These are phyloP conservation scores for Eriocheir sinensis DNA, from an alignment of 1,140 invertebrate genomes.

Conservation along the genomic window DNA sequence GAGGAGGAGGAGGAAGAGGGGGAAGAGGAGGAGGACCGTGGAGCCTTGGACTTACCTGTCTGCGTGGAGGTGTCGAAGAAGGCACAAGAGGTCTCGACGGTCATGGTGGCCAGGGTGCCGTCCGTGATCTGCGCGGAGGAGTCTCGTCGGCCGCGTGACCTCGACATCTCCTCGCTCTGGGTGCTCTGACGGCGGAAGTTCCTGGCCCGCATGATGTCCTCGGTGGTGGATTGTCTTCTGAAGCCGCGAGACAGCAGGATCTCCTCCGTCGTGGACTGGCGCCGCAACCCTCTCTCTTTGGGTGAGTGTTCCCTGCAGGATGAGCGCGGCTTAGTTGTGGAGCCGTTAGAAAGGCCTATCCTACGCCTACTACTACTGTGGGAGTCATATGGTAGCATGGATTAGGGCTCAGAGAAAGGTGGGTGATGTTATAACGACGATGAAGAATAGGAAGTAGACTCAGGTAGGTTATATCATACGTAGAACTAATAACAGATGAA, in stretches of 20 bases:
- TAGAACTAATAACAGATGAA: no score
- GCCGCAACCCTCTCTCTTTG: conserved; percentile 81
- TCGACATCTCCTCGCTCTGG: conserved; percentile 81
- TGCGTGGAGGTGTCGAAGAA: conserved; percentile 96
- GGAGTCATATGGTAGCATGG: no score
- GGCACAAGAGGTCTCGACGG: conserved; percentile 94
- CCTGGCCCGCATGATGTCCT: conserved; percentile 94
- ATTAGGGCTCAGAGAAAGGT: no score
- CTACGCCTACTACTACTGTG: no score
- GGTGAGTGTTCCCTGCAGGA: conserved; percentile 82
- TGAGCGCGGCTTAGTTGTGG: no score
- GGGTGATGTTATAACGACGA: no score
- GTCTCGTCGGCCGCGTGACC: conserved; percentile 90
- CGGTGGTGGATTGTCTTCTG: conserved; percentile 93
- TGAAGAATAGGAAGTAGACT: no score
- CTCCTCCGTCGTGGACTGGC: conserved; percentile 95
- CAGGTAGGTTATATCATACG: no score
- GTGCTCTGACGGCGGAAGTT: conserved; percentile 88
- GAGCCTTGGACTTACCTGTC: conserved; percentile 86
- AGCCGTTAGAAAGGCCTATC: no score
- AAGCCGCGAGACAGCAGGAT: conserved; percentile 95
- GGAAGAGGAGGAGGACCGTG: not conserved
- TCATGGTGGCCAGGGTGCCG: conserved; percentile 95
- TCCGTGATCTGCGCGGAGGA: conserved; percentile 95
- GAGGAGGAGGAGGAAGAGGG: not conserved